Evolutionary conservation across 2,888 invertebrate species (phyloP).

Genomic region (Troilus luridus): DNA sequence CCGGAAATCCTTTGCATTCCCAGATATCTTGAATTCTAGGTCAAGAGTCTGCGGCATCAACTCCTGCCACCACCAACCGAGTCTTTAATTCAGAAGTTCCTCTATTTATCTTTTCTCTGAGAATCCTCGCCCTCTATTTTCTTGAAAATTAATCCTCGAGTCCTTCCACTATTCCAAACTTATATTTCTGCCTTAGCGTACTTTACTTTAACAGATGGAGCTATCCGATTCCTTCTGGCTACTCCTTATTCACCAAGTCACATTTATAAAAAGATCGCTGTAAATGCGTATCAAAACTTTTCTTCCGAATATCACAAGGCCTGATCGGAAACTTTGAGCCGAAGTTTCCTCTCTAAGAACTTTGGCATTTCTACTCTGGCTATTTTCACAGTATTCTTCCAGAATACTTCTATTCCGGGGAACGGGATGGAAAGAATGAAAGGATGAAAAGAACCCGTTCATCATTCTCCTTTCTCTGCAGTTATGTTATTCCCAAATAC

Average conservation of each 20-base stretch:
- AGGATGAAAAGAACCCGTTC: neutral
- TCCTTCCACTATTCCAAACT: neutral
- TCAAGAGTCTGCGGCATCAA: too few relatives aligned
- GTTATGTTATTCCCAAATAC: too few relatives aligned
- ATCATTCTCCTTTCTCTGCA: neutral
- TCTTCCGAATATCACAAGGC: neutral
- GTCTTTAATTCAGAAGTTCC: too few relatives aligned
- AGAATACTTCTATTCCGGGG: too few relatives aligned
- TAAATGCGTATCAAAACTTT: neutral
- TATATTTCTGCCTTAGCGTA: neutral
- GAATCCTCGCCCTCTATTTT: neutral
- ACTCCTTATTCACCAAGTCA: neutral
- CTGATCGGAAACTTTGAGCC: neutral
- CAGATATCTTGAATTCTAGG: too few relatives aligned
- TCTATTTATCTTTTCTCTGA: too few relatives aligned
- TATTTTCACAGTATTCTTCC: neutral
- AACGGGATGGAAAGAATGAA: neutral
- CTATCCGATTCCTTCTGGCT: neutral
- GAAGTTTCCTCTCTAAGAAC: neutral
- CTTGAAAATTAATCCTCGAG: neutral
- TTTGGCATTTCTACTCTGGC: neutral
- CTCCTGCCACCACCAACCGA: too few relatives aligned
- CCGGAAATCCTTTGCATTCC: too few relatives aligned
- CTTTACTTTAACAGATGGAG: neutral
- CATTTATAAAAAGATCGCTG: neutral